A percentile compares a stretch with the other conserved stretches of the same genome.
These are phyloP conservation scores for Tetraneura akinire DNA, from an alignment of 1,140 invertebrate species.

Conservation along the genomic window DNA sequence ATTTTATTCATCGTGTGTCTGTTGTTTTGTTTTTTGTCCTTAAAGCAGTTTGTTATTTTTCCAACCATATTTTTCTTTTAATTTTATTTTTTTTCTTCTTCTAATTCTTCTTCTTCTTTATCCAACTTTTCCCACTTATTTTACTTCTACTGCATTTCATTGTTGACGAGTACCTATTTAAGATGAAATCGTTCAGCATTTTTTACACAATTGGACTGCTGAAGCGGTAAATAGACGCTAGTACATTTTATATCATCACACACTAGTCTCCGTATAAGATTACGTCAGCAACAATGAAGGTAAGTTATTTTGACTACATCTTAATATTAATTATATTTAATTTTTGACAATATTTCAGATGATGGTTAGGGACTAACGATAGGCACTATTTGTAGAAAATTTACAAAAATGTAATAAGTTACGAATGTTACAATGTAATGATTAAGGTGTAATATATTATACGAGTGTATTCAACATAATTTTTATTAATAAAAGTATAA, in stretches of 20 bases:
- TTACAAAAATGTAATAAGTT: too few species aligned
- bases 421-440: too few species aligned
- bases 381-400: too few species aligned
- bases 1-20: background rate
- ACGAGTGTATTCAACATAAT: too few species aligned
- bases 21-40: background rate
- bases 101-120: background rate
- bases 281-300: background rate
- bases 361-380: too few species aligned
- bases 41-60: too few species aligned
- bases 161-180: background rate
- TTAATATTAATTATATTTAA: too few species aligned
- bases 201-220: background rate
- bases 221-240: background rate
- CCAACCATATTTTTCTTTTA: background rate
- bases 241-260: background rate
- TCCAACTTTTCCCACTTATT: background rate
- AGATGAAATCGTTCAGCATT: background rate
- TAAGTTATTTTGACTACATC: background rate
- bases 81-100: background rate
- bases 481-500: too few species aligned
- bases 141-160: background rate
- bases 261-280: background rate
- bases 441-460: too few species aligned
- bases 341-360: too few species aligned